A percentile compares a stretch with the other conserved stretches of the same genome.
Evolutionary conservation across 2,888 invertebrate genomes (phyloP).

Genomic region (Hydriomena furcata): DNA sequence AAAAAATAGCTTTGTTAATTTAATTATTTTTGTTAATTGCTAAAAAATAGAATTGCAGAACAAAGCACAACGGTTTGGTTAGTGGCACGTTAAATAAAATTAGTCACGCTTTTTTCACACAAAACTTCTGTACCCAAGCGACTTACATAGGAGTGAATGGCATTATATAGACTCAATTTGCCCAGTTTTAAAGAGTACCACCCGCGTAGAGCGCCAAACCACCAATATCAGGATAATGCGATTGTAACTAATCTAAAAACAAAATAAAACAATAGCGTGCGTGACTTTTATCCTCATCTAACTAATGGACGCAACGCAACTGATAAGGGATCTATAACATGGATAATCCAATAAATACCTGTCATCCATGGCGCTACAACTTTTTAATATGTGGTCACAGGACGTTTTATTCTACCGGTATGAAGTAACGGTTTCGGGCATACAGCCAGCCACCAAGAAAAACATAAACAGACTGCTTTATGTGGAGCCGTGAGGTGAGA

Average conservation of each 20-base stretch:
- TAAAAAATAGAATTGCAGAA: background rate
- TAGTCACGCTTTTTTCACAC: conserved; percentile 18
- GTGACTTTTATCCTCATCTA: conserved; percentile 19
- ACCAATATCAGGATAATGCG: conserved; percentile 55
- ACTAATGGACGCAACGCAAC: conserved; percentile 20
- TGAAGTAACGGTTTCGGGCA: conserved; percentile 54
- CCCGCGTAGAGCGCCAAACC: conserved; percentile 55
- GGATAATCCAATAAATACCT: conserved; percentile 46
- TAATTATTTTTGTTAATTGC: too few species aligned
- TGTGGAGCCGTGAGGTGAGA: too few species aligned
- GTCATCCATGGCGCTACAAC: conserved; percentile 54
- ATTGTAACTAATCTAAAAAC: conserved; percentile 64
- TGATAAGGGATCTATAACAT: conserved; percentile 30
- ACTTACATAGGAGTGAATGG: conserved; percentile 80
- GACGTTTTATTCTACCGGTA: conserved; percentile 41
- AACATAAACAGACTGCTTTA: conserved; percentile 67
- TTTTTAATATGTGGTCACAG: conserved; percentile 40
- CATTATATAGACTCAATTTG: conserved; percentile 53
- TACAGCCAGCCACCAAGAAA: conserved; percentile 65
- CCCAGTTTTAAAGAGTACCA: conserved; percentile 47
- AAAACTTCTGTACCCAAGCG: conserved; percentile 36
- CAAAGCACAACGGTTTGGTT: conserved; percentile 6
- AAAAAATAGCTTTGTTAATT: too few species aligned
- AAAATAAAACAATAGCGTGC: conserved; percentile 46
- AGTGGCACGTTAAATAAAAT: conserved; percentile 26